phyloP scores from a whole-genome alignment of 2,113 vertebrate species.

The Leucopsar rothschildi region DNA sequence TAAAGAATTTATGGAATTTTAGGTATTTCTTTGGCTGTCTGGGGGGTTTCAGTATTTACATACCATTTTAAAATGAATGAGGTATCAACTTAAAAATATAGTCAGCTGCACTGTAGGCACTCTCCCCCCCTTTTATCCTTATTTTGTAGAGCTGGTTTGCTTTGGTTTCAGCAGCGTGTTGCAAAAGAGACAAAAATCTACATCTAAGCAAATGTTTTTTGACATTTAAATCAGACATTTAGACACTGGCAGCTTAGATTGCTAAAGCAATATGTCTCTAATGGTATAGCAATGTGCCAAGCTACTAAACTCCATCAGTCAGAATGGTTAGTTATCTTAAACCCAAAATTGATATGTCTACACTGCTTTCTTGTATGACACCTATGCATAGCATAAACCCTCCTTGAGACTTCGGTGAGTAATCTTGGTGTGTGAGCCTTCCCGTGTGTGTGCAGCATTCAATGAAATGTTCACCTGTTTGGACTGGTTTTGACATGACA shows the following conservation, averaged over 20 bases:
- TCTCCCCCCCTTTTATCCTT: neutral
- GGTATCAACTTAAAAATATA: slow-evolving; percentile 3
- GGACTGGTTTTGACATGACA: neutral
- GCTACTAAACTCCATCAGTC: neutral
- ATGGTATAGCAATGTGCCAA: neutral
- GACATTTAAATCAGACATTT: neutral
- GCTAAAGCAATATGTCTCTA: neutral
- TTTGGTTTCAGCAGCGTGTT: neutral
- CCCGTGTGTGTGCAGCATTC: neutral
- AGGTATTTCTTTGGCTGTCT: slow-evolving; percentile 31
- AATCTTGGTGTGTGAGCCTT: neutral
- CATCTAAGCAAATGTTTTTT: neutral
- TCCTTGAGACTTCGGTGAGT: neutral
- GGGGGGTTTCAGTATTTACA: slow-evolving; percentile 11
- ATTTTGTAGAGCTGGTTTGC: neutral
- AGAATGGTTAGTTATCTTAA: neutral
- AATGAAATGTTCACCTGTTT: neutral
- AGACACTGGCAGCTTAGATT: neutral
- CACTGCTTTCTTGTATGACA: neutral
- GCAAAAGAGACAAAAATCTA: neutral
- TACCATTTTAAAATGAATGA: slow-evolving; percentile 22
- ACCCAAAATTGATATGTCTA: neutral
- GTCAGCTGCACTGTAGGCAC: neutral
- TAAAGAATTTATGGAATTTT: slow-evolving; percentile 52
- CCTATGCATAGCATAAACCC: neutral